Evolutionary conservation across 1,140 invertebrate species (phyloP).

Genomic region (Lordiphosa mommai): DNA sequence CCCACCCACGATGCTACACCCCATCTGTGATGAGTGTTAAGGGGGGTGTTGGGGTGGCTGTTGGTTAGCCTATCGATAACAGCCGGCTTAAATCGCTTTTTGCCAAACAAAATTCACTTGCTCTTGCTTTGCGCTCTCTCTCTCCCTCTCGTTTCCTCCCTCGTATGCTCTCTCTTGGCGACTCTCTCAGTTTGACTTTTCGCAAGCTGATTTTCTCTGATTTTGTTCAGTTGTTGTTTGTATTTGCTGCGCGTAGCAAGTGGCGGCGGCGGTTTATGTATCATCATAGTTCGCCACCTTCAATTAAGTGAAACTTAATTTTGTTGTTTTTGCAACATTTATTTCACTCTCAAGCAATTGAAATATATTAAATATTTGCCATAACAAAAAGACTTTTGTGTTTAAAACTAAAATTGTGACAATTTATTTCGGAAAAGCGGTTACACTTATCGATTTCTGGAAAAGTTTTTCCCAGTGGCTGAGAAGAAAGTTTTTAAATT

Average conservation of each 20-base stretch:
- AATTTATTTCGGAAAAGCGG: constrained; percentile 21
- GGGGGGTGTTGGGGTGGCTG: background rate
- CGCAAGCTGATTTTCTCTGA: constrained; percentile 27
- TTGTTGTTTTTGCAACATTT: constrained; percentile 15
- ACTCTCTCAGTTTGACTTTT: constrained; percentile 8
- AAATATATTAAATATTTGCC: background rate
- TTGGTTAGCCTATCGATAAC: constrained; percentile 3
- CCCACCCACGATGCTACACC: background rate
- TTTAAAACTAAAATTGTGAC: background rate
- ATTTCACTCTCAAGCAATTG: background rate
- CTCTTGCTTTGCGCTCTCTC: background rate
- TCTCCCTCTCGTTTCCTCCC: background rate
- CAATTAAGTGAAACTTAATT: constrained; percentile 18
- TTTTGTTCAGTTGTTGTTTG: constrained; percentile 56
- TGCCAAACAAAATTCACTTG: constrained; percentile 6
- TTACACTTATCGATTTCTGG: constrained; percentile 51
- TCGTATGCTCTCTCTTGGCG: background rate
- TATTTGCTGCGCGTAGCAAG: constrained; percentile 55
- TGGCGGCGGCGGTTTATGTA: constrained; percentile 17
- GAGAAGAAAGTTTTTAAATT: constrained; percentile 61
- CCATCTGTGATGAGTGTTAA: background rate
- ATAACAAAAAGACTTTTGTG: background rate
- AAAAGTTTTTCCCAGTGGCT: constrained; percentile 51
- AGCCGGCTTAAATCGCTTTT: constrained; percentile 9
- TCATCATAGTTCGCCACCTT: constrained; percentile 13